Base-by-base conservation (phyloP, 35 echinoderm and acorn worm genomes). In the Nesometra sesokonis region DNA sequence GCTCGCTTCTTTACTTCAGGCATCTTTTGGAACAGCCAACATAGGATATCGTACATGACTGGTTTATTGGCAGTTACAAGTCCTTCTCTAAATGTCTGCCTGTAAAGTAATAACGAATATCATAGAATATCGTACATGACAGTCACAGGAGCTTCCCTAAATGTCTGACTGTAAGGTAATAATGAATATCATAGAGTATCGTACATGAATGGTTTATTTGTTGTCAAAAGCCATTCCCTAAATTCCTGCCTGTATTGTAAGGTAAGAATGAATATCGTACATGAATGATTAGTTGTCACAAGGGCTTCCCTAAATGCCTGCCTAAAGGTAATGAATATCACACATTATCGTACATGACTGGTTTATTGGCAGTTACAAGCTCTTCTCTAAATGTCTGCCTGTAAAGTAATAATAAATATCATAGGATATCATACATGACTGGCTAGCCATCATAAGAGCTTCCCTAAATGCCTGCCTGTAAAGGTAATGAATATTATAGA, bases 21-120 rank as follows among this genome's bases (percentile, higher is more conserved):
- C 89, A 91, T 97, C 80, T 93, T 97, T 52, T 97, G 89, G 84
- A 97, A 93, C 17, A 97, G 89, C 95, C 95, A 97, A 79, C 88
- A 86, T 35, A 97, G 80, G 32, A 97, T 97, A 7, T 89, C 83
- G 39, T 97, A 93, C 46, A 97, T 86, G 30, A 97, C 95, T 84
- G 91, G 91, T 32, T 97, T 97, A 43, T 89, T 84, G 32, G 88
- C 95, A 0, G 91, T 87, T 0, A 97, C 95, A 33, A 97, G 35
- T 30, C 95, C 95, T 47, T 93, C 86, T 27, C 95, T 85, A 86
- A 97, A 97, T 11, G 84, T 85, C 34, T 84, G 90, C 89, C 95
- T 97, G 76, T 46, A 11, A 34, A 77, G n/a, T n/a, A n/a, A n/a
- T n/a, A n/a, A 43, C 5, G 15, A 43, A 32, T 34, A 36, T 11